Conservation (phyloP, 2,113 vertebrate species). For the Columba janthina region DNA sequence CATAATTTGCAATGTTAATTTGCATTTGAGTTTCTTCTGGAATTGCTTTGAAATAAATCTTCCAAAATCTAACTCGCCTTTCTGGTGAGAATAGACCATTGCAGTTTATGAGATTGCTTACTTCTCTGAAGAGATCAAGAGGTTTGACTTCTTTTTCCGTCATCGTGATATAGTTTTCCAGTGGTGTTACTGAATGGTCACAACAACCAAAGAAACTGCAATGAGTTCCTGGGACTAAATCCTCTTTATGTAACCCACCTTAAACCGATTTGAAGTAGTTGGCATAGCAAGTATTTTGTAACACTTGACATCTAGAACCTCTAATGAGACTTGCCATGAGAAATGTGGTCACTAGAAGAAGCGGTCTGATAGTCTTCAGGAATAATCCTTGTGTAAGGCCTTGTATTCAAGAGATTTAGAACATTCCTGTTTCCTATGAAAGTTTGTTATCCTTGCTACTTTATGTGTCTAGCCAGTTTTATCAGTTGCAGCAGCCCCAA, state of each 20-base stretch:
- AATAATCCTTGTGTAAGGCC: background rate
- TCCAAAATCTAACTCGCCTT: constrained; percentile 8
- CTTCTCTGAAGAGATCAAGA: background rate
- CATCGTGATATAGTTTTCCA: background rate
- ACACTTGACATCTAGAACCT: background rate
- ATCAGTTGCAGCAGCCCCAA: background rate
- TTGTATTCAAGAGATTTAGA: background rate
- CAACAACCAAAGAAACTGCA: background rate
- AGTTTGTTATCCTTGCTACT: background rate
- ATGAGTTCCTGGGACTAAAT: background rate
- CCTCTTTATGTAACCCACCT: background rate
- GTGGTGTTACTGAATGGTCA: background rate
- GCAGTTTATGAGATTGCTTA: background rate
- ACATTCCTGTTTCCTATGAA: background rate
- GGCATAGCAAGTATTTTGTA: background rate
- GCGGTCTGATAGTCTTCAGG: background rate
- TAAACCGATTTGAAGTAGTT: background rate
- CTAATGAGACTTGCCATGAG: background rate
- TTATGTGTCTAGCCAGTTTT: background rate
- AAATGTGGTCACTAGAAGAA: background rate
- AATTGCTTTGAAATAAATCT: constrained; percentile 20
- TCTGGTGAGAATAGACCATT: background rate
- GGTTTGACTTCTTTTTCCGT: background rate
- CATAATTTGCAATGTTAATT: constrained; percentile 30
- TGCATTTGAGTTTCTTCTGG: background rate